phyloP scores from a whole-genome alignment of 2,797 vertebrate species.

The Cygnus olor region DNA sequence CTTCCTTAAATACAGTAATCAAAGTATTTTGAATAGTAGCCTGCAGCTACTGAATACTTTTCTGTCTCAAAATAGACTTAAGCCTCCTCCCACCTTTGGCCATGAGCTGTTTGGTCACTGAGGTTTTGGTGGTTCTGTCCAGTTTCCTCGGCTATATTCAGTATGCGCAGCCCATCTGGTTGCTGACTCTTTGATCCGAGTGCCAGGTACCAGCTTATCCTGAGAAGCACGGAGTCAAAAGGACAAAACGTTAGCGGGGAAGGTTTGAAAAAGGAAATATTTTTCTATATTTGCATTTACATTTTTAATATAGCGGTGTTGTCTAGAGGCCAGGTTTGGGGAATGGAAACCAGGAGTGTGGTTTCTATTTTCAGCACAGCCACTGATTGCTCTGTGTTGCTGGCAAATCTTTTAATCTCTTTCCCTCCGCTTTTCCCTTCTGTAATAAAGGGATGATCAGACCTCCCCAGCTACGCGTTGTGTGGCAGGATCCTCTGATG shows the following conservation, averaged over 20 bases:
- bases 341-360: slow-evolving; percentile 49
- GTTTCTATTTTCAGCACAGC: slow-evolving; percentile 61
- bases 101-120: slow-evolving; percentile 26
- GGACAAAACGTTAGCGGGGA: neutral
- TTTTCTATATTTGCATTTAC: slow-evolving; percentile 50
- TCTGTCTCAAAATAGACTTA: slow-evolving; percentile 52
- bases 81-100: slow-evolving; percentile 46
- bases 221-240: slow-evolving; percentile 25
- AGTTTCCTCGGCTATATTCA: neutral
- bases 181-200: neutral
- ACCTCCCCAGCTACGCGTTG: neutral
- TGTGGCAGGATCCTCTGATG: slow-evolving; percentile 21
- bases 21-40: slow-evolving; percentile 28
- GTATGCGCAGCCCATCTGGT: neutral
- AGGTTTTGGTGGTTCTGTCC: slow-evolving; percentile 35
- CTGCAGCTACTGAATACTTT: slow-evolving; percentile 37
- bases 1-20: slow-evolving; percentile 51
- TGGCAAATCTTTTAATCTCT: slow-evolving; percentile 70
- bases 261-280: neutral
- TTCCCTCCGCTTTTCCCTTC: slow-evolving; percentile 53
- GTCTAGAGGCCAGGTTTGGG: slow-evolving; percentile 57
- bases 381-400: slow-evolving; percentile 58
- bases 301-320: slow-evolving; percentile 31
- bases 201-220: neutral
- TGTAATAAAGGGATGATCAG: slow-evolving; percentile 57